A percentile compares a stretch with the other conserved stretches of the same genome.
Conservation (phyloP, 2,888 invertebrate genomes). For the Coelogynopora nodosa region DNA sequence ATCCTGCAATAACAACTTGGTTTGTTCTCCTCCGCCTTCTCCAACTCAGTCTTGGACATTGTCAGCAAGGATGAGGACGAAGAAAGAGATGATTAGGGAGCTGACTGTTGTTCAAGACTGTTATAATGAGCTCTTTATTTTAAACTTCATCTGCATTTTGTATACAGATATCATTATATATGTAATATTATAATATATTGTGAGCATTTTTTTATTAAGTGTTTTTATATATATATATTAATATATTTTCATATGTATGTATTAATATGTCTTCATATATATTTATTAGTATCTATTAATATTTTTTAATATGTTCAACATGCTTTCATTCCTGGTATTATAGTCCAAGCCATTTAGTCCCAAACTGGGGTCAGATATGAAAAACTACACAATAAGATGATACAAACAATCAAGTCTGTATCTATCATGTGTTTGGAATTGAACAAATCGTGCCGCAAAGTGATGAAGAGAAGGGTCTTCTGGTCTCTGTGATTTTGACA, state of each 20-base stretch:
- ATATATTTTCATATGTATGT: too few relatives aligned
- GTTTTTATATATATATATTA: too few relatives aligned
- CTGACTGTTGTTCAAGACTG: background rate
- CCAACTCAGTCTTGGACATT: slow-evolving; percentile 10
- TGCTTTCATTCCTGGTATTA: background rate
- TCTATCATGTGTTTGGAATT: background rate
- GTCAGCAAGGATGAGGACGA: background rate
- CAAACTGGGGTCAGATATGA: background rate
- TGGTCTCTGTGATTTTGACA: background rate
- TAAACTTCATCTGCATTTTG: background rate
- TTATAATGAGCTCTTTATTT: background rate
- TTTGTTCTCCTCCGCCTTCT: background rate
- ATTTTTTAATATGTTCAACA: background rate
- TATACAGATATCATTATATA: slow-evolving; percentile 5
- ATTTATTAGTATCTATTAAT: too few relatives aligned
- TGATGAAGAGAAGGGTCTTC: background rate
- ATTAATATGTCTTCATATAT: too few relatives aligned
- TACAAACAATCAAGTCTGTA: background rate
- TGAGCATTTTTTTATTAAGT: too few relatives aligned
- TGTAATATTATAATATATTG: too few relatives aligned
- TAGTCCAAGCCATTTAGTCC: background rate
- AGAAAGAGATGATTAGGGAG: background rate
- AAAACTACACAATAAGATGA: background rate
- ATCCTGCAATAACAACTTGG: background rate
- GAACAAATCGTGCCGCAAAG: background rate